A percentile compares a stretch with the other conserved stretches of the same genome.
phyloP scores from a whole-genome alignment of 2,888 invertebrate genomes.

The Sclerodermus sp. region DNA sequence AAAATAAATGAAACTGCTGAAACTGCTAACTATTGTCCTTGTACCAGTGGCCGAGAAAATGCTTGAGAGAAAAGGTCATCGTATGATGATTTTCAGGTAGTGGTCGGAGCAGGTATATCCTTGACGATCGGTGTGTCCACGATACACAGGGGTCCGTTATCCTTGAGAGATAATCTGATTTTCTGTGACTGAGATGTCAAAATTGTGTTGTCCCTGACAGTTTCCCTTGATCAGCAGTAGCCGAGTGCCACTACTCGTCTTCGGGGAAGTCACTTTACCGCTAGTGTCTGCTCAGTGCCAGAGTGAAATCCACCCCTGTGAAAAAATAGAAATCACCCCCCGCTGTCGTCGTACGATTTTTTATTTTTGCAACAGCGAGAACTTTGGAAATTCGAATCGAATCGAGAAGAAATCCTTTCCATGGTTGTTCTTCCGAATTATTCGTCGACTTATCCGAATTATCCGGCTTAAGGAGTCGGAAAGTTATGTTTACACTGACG shows the following conservation, averaged over 20 bases:
- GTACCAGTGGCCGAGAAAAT: no score
- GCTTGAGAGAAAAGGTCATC: neutral
- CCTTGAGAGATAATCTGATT: constrained; percentile 51
- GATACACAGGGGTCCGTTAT: constrained; percentile 37
- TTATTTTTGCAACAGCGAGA: neutral
- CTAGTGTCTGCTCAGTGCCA: no score
- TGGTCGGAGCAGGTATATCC: constrained; percentile 20
- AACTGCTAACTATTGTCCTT: no score
- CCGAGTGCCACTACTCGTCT: neutral
- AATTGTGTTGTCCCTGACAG: constrained; percentile 40
- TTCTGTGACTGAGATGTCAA: constrained; percentile 54
- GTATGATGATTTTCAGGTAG: constrained; percentile 29
- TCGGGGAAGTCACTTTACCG: neutral
- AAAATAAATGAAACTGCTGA: no score
- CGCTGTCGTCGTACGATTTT: neutral
- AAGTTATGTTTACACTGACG: constrained; percentile 26
- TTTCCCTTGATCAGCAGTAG: constrained; percentile 9
- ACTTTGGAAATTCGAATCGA: neutral
- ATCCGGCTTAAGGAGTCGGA: constrained; percentile 43
- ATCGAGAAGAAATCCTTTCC: constrained; percentile 7
- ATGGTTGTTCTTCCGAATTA: constrained; percentile 13
- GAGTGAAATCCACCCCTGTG: neutral
- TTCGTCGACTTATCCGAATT: constrained; percentile 22
- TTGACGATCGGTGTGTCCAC: constrained; percentile 3
- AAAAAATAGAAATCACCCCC: constrained; percentile 5